Evolutionary conservation across 2,113 vertebrate genomes (phyloP), one percentile per base, ranked within the genome.

Genomic region (Tichodroma muraria): DNA sequence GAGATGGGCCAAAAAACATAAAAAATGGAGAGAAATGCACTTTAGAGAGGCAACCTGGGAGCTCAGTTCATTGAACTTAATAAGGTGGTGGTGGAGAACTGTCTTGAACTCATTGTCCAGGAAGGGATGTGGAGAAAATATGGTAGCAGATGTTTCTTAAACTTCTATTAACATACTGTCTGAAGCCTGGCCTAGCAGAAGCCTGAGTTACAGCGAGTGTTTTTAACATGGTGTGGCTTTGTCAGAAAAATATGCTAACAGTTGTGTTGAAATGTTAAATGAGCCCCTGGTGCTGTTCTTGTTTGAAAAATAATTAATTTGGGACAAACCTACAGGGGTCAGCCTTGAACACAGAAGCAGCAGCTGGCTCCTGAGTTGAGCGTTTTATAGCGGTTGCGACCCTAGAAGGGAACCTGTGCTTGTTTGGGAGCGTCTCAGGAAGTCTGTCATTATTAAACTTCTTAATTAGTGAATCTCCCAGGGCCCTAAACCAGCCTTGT

Each of bases 121-220:
- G 13, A n/a, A 37, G 4, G 40, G 27, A 13, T 17, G 40, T 61
- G 47, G 57, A 66, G 7, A 80, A 84, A 57, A 28, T 0, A 0
- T n/a, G 15, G 19, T 28, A 31, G 65, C 4, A 57, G 21, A 30
- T 38, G 4, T 75, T 77, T 59, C 28, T 83, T 37, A 38, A 35
- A 5, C 42, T 82, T 59, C 54, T 25, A 5, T 72, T 50, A 47
- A 45, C 3, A 0, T 27, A 15, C 10, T 66, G 10, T 52, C 53
- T 60, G 63, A 71, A 80, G 17, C 28, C 38, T 56, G 52, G 38
- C 15, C 42, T 61, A 45, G 11, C 35, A 63, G 68, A 83, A 59
- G 69, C 16, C 12, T 0, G 1, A 30, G 20, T 57, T 72, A 35
- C 16, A 72, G 25, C 0, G 0, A 24, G 11, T 15, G 12, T 69